Conservation (phyloP, 2,113 vertebrate species). For the Sceloporus undulatus region DNA sequence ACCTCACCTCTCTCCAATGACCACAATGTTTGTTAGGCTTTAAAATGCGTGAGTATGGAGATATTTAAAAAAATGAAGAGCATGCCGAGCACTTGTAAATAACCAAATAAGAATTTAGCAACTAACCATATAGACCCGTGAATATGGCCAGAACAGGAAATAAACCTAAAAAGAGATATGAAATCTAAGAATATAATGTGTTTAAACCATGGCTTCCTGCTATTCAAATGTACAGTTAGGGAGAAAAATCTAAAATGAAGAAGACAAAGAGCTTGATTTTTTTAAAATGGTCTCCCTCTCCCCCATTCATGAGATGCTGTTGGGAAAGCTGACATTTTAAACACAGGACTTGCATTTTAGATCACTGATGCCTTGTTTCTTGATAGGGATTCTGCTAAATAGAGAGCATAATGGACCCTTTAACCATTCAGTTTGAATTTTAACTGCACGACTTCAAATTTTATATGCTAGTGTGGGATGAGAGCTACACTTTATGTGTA, state of each 20-base stretch:
- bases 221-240: not conserved
- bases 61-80: no score
- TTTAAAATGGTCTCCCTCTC: not conserved
- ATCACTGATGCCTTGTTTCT: not conserved
- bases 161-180: not conserved
- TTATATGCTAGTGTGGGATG: not conserved
- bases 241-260: not conserved
- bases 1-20: no score
- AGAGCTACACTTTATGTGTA: conserved; percentile 21
- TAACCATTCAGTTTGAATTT: not conserved
- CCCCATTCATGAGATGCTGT: not conserved
- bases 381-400: not conserved
- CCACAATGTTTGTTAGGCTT: no score
- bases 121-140: not conserved
- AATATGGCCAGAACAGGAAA: not conserved
- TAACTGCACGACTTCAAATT: not conserved
- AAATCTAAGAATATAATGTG: not conserved
- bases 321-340: not conserved
- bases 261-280: no score
- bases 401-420: not conserved
- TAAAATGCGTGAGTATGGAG: no score
- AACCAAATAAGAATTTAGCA: not conserved
- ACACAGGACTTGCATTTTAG: not conserved
- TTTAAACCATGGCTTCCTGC: not conserved
- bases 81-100: no score